Base-by-base conservation (phyloP, 2,113 vertebrate genomes). In the Psittacara wagleri region DNA sequence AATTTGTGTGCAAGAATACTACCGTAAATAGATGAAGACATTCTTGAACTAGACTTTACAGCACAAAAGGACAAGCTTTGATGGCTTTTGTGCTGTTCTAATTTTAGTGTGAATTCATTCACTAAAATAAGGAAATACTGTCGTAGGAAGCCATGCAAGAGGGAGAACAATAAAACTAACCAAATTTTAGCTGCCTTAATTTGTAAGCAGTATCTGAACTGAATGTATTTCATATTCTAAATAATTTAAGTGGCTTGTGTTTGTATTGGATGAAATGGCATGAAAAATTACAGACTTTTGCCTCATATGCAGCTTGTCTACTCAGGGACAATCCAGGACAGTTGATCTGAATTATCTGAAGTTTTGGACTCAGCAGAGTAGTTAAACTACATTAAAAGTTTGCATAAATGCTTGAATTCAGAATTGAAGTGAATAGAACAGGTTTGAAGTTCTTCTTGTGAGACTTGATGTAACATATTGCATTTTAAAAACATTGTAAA, bases 291-390 rank as follows among this genome's bases (percentile, higher is more conserved):
- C 54, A 46, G 48, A 48, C 19, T 66, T 69, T 66, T 80, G 29
- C 41, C 29, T 52, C 1, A 0, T 28, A 19, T 68, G n/a, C 22
- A 85, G 39, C 61, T 92, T 80, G 4, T 73, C 39, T 83, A 28
- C 9, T 0, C 0, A 1, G 13, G 10, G n/a, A 22, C 46, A 67
- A 20, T 59, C 44, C 46, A 75, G 39, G 39, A 43, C 16, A 67
- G 31, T 59, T 77, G 10, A 70, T 66, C 8, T 48, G 31, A 86
- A 76, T 90, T 64, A 48, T 66, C 41, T 86, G 7, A 41, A 69
- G 25, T 68, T 78, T 87, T 4, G 1, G 17, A 29, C 80, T 93
- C 28, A 81, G n/a, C 19, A 31, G 24, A 59, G 39, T n/a, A 59
- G 33, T 83, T 81, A 79, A 92, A 59, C 13, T 29, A 17, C 16